phyloP scores from a whole-genome alignment of 2,888 invertebrate genomes.

The Aporophyla nigra region DNA sequence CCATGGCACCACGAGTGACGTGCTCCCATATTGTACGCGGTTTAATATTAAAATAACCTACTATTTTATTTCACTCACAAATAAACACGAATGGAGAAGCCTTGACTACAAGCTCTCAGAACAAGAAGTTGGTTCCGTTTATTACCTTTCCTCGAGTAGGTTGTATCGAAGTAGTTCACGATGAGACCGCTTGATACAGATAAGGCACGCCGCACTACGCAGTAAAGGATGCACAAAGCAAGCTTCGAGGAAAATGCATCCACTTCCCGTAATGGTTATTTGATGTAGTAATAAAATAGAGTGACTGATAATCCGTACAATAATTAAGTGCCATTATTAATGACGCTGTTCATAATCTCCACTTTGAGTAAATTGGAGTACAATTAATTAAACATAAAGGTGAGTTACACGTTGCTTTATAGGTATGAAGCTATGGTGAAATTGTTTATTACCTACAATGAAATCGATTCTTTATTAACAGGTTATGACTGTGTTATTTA shows the following conservation, averaged over 20 bases:
- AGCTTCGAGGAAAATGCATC: constrained; percentile 32
- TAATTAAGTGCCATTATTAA: constrained; percentile 40
- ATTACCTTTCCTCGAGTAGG: constrained; percentile 64
- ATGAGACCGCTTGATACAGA: constrained; percentile 74
- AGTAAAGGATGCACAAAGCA: constrained; percentile 43
- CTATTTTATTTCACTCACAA: constrained; percentile 23
- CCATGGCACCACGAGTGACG: constrained; percentile 44
- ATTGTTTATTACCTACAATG: not conserved
- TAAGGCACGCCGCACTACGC: constrained; percentile 74
- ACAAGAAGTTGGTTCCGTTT: constrained; percentile 25
- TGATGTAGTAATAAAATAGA: constrained; percentile 44
- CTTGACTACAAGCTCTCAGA: not conserved
- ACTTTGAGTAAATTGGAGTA: constrained; percentile 37
- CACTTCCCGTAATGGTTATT: constrained; percentile 52
- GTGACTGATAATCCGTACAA: constrained; percentile 28
- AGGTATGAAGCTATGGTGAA: not conserved
- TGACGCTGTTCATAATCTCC: constrained; percentile 25
- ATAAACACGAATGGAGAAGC: constrained; percentile 18
- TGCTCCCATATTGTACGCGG: constrained; percentile 34
- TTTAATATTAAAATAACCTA: constrained; percentile 49
- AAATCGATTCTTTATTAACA: not conserved
- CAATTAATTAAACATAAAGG: constrained; percentile 6
- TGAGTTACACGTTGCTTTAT: constrained; percentile 2
- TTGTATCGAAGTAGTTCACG: constrained; percentile 69
- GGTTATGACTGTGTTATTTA: constrained; percentile 20